Base-by-base conservation (phyloP, 2,113 vertebrate genomes). In the Sclerurus mexicanus region DNA sequence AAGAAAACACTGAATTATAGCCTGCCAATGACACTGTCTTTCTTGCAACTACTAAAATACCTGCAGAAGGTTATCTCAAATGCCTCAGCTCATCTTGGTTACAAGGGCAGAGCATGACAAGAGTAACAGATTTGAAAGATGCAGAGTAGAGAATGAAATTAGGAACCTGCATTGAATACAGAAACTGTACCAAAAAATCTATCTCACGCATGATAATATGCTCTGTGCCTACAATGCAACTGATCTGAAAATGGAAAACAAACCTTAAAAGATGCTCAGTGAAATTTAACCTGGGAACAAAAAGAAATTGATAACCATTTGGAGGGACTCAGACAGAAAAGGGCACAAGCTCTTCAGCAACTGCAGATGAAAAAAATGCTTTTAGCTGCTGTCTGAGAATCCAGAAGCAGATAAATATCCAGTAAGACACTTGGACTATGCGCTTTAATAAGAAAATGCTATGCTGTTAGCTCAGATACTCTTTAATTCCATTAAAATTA, bases 1-100 rank as follows among this genome's bases (percentile, higher is more conserved):
- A 90, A 71, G 71, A 80, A 96, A 95, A 95, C 55, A 53, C 60
- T 72, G 81, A 96, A 92, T 90, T 95, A 93, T 63, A 89, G 14
- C 89, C 60, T 87, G 84, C 35, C 80, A 89, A 44, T 64, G 80
- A 78, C 81, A 72, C 42, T 47, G 53, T 21, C 74, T 62, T 87
- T 74, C 37, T 73, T 83, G 18, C 39, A 85, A 10, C 75, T 69
- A 67, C 87, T 58, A 80, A 88, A 82, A 76, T 85, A 73, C n/a
- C 62, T 92, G 53, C 52, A 78, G 53, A 82, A 39, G 52, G 84
- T 87, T 89, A 82, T 94, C 94, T 93, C 79, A 67, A 71, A 83
- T 73, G 89, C 71, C 73, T 91, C 46, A 85, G 74, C 81, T 95
- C 81, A 69, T 85, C 85, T 73, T 64, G 55, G 55, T 83, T 94